Percentiles rank a stretch among this genome's conserved stretches.
Conservation (phyloP, 2,113 vertebrate species). For the Motacilla alba region DNA sequence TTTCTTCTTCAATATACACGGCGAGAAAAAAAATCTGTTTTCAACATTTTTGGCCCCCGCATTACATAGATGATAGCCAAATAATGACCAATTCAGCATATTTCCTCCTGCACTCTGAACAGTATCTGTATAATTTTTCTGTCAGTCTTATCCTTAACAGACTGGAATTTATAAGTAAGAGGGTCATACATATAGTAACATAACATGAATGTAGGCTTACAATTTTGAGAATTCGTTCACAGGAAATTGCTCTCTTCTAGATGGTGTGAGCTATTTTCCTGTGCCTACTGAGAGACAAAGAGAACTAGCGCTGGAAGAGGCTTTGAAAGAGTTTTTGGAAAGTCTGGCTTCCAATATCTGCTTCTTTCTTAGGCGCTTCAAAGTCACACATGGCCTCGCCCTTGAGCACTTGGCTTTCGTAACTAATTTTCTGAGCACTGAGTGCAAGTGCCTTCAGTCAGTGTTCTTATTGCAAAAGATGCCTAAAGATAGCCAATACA, state of each 20-base stretch:
- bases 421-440: not conserved
- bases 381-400: not conserved
- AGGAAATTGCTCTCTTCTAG: not conserved
- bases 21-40: not conserved
- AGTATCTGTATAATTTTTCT: not conserved
- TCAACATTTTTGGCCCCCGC: slow-evolving; percentile 6
- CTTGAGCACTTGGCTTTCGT: not conserved
- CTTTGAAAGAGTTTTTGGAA: not conserved
- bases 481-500: not conserved
- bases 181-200: not conserved
- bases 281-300: not conserved
- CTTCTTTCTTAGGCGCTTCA: not conserved
- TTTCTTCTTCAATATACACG: slow-evolving; percentile 18
- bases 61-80: slow-evolving; percentile 4
- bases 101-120: slow-evolving; percentile 1
- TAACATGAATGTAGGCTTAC: not conserved
- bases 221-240: not conserved
- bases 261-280: not conserved
- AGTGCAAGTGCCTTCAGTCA: not conserved
- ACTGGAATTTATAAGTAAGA: not conserved
- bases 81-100: slow-evolving; percentile 22
- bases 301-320: not conserved
- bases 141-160: not conserved
- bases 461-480: not conserved
- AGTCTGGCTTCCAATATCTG: not conserved